Percentiles rank a stretch among this genome's conserved stretches.
phyloP scores from a whole-genome alignment of 2,113 vertebrate genomes.

The Syrmaticus mikado region DNA sequence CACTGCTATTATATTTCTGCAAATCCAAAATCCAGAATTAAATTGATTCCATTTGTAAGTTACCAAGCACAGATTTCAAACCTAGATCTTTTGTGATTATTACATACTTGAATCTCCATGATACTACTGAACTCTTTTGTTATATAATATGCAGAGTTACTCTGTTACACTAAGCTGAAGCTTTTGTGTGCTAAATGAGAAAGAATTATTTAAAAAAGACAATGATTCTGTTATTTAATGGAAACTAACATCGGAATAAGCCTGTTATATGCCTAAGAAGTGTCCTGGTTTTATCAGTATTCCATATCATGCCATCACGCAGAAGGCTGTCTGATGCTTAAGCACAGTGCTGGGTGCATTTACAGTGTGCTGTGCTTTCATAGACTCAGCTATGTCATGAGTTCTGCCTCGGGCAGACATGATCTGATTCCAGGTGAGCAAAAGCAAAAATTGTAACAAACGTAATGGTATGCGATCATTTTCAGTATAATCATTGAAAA shows the following conservation, averaged over 20 bases:
- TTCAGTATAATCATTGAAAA: not conserved
- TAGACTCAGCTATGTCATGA: no score
- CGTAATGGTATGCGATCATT: not conserved
- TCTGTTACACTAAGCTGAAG: not conserved
- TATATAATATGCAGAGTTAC: not conserved
- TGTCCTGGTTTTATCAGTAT: no score
- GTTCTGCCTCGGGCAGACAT: no score
- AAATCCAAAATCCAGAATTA: not conserved
- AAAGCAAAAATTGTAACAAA: not conserved
- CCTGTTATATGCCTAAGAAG: not conserved
- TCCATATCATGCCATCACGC: no score
- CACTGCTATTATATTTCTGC: rapidly evolving
- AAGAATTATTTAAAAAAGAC: rapidly evolving
- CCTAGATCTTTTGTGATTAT: not conserved
- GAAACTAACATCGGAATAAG: not conserved
- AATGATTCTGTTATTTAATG: not conserved
- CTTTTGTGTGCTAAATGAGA: not conserved
- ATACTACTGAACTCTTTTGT: not conserved
- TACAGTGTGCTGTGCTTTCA: no score
- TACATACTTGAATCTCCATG: not conserved
- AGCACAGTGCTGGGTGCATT: no score
- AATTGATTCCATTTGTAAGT: not conserved
- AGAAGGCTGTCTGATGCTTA: no score
- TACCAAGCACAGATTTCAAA: not conserved
- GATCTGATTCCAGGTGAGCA: no score